phyloP scores from a whole-genome alignment of 2,888 invertebrate species.

The Agriopis marginaria region DNA sequence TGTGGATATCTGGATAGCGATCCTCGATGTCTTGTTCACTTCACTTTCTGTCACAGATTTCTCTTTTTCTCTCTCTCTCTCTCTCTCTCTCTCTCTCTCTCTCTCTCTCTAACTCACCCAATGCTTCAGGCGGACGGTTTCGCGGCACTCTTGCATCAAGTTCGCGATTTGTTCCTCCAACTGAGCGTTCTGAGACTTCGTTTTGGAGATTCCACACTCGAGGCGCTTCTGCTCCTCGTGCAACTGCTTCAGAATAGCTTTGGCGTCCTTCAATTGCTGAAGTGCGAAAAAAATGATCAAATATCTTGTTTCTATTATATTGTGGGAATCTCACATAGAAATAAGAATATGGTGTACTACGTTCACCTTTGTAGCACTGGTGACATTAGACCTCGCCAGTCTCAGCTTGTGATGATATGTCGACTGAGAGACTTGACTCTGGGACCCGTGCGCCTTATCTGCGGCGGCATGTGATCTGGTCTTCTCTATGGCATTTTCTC shows the following conservation, averaged over 20 bases:
- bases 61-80: too few species aligned
- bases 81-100: too few species aligned
- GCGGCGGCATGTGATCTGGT: constrained; percentile 72
- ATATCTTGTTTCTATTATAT: too few species aligned
- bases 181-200: constrained; percentile 59
- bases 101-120: constrained; percentile 61
- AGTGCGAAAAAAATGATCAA: neutral
- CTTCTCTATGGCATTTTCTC: constrained; percentile 76
- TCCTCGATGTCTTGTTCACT: too few species aligned
- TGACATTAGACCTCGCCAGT: constrained; percentile 72
- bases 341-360: neutral
- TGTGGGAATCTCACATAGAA: neutral
- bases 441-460: constrained; percentile 67
- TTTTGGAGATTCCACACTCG: constrained; percentile 63
- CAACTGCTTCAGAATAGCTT: constrained; percentile 61
- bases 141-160: constrained; percentile 66
- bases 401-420: constrained; percentile 75
- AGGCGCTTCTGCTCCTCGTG: constrained; percentile 67
- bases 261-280: constrained; percentile 73
- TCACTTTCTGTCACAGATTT: too few species aligned
- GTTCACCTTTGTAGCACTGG: constrained; percentile 62
- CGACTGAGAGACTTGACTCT: constrained; percentile 65
- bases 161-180: constrained; percentile 74
- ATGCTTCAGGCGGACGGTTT: constrained; percentile 71
- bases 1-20: too few species aligned